Base-by-base conservation (phyloP, 2,113 vertebrate genomes). In the Pycnonotus jocosus region DNA sequence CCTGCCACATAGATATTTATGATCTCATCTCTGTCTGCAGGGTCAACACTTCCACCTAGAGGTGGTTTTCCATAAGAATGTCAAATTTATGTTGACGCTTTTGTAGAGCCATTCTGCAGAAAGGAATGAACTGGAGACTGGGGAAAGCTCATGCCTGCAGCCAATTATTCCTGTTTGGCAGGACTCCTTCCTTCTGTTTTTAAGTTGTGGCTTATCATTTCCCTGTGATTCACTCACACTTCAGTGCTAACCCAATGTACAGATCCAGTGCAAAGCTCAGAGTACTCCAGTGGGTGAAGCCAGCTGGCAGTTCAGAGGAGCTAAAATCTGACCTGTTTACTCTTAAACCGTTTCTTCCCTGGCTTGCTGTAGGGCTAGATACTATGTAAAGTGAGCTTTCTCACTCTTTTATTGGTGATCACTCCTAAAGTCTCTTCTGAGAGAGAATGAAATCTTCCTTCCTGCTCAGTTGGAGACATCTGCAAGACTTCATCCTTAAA, bases 21-120 rank as follows among this genome's bases (percentile, higher is more conserved):
- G 94, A 91, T 92, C 92, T 93, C 88, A 69, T 96, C 86, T 94
- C 77, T 90, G 62, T 94, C 90, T 86, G 83, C 82, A 96, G 95
- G 94, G 92, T 97, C 93, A 96, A 97, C 79, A 96, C 93, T 96
- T 96, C 96, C 95, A 97, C 95, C 95, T 96, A 97, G 96, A 96
- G 96, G 96, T 97, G 80, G 88, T 90, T 96, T 95, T 81, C 93
- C 65, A 37, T 79, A 96, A 81, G 88, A 84, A 74, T 84, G 80
- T 88, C 83, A 86, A 92, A 93, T 96, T 95, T 93, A 93, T 57
- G 51, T 81, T 86, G 85, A 94, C 0, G 6, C 53, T 92, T 92
- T 81, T 65, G 90, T 76, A 31, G 77, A 81, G 27, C 33, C 4
- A 0, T 84, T 93, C 88, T 84, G 82, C 86, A 95, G 83, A 92